Conservation (phyloP, 2,113 vertebrate species). For the Globicephala melas region DNA sequence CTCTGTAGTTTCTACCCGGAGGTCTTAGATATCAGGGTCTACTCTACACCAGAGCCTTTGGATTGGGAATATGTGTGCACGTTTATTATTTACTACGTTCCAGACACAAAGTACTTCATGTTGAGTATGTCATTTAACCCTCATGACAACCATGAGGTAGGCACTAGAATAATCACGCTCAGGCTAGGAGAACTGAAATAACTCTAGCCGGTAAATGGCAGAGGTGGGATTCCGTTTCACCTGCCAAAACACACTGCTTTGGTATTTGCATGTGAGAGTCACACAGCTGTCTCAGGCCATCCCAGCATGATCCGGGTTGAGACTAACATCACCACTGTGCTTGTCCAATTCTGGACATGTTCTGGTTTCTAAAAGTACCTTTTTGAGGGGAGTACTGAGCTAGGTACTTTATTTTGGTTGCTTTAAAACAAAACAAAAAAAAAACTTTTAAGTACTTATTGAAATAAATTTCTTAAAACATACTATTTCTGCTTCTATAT, state of each 20-base stretch:
- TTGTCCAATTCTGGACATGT: background rate
- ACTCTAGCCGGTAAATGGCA: background rate
- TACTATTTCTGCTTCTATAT: background rate
- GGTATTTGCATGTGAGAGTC: background rate
- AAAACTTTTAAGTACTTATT: background rate
- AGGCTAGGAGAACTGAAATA: background rate
- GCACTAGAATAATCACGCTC: background rate
- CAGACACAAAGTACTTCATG: background rate
- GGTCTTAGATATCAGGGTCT: background rate
- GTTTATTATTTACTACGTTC: no score
- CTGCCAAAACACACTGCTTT: no score
- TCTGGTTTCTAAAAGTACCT: background rate
- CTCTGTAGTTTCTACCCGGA: background rate
- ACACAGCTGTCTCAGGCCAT: background rate
- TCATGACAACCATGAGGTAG: background rate
- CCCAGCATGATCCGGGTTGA: background rate
- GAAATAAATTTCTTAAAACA: background rate
- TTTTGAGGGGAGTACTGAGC: background rate
- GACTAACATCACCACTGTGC: accelerated
- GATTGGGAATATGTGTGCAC: background rate
- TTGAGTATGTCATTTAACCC: no score
- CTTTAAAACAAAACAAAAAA: background rate
- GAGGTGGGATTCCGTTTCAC: background rate
- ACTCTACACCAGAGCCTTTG: background rate
- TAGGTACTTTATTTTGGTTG: background rate